Base-by-base conservation (phyloP, 1,140 invertebrate species). In the Bursaphelenchus mucronatus region DNA sequence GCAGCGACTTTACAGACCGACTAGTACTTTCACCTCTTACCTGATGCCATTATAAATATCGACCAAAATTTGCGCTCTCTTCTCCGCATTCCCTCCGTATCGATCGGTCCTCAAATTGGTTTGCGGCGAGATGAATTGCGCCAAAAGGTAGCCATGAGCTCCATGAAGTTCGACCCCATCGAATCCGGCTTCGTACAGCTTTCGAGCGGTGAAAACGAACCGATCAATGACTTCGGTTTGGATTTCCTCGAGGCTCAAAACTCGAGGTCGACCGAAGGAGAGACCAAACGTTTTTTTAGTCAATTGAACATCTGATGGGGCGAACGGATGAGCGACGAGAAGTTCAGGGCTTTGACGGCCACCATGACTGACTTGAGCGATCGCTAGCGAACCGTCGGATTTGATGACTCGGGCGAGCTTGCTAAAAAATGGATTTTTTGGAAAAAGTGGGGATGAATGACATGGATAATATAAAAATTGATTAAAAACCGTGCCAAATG, bases 131-230 rank as follows among this genome's bases (percentile, higher is more conserved):
- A 73, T 51, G 44, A 79, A 79, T 47, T 79, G 70, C 11, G 75
- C 65, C 1, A 79, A 39, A 9, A 79, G 71, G 46, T 79, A 79
- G n/a, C 77, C 77, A 59, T 79, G 78, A 44, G 78, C 77, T 39
- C 53, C 64, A 57, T 79, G 77, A 11, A 81, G 54, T 61, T 77
- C 50, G 19, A 75, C 56, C 30, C 76, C 76, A 54, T 76, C 75
- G 49, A 76, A 76, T 13, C 72, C 66, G 5, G 52, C 46, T 0
- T 67, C 65, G 43, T 68, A 50, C 8, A 40, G 47, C 30, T 41
- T 67, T 44, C 67, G 67, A 8, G 66, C 66, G 13, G 65, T 45
- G 47, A 61, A 67, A 43, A 68, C 39, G 45, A 67, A 67, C 21
- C 53, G 40, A 17, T 67, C 66, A 8, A 67, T 56, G 8, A 67